A percentile compares a stretch with the other conserved stretches of the same genome.
phyloP scores from a whole-genome alignment of 2,113 vertebrate genomes.

The Notarius lentiginosus region DNA sequence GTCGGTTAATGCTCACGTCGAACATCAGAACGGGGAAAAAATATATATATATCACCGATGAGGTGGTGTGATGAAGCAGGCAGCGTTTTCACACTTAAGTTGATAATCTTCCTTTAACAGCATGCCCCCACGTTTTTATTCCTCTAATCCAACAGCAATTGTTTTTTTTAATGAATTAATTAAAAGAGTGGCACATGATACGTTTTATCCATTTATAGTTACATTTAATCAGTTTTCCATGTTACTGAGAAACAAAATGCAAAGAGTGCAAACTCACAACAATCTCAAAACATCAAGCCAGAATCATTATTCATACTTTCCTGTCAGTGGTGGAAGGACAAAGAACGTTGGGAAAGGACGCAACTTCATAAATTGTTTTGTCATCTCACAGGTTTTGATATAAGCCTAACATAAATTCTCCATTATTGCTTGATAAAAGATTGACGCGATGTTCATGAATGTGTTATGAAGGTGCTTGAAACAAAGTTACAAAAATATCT shows the following conservation, averaged over 20 bases:
- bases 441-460: neutral
- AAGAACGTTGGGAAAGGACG: neutral
- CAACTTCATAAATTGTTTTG: neutral
- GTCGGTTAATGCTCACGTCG: no score
- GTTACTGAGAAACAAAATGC: no score
- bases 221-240: neutral
- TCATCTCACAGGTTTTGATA: neutral
- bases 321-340: neutral
- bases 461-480: neutral
- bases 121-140: no score
- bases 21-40: no score
- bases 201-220: neutral
- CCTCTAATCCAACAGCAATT: no score
- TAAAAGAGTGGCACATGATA: neutral
- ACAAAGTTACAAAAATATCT: neutral
- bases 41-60: no score
- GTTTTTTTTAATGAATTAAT: neutral
- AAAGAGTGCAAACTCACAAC: neutral
- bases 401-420: neutral
- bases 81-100: no score
- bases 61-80: no score
- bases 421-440: constrained; percentile 8
- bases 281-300: neutral
- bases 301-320: neutral
- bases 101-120: no score